Conservation (phyloP, 1,140 invertebrate genomes). For the Drosophila kanapiae region DNA sequence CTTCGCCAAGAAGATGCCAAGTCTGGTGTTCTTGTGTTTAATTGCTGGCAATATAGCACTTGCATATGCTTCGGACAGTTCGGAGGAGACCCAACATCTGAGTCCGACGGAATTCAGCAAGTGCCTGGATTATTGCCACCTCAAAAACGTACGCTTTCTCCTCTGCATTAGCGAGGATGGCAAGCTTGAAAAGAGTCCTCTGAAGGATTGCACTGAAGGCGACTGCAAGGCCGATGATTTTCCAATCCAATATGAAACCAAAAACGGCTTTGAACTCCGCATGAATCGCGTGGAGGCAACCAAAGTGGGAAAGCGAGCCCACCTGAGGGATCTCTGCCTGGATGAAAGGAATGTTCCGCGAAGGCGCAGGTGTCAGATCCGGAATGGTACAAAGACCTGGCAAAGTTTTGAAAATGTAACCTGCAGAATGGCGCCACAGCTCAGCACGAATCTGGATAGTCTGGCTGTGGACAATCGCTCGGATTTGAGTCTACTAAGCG, state of each 20-base stretch:
- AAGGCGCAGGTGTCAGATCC: slow-evolving; percentile 35
- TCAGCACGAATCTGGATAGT: slow-evolving; percentile 47
- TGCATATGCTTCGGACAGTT: slow-evolving; percentile 9
- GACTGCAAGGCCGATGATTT: slow-evolving; percentile 47
- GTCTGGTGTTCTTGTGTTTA: slow-evolving; percentile 17
- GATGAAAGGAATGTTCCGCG: slow-evolving; percentile 47
- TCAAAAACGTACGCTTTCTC: slow-evolving; percentile 33
- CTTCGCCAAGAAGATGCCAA: slow-evolving; percentile 13
- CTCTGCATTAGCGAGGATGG: slow-evolving; percentile 25
- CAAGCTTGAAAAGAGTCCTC: slow-evolving; percentile 13
- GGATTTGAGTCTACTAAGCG: slow-evolving; percentile 14
- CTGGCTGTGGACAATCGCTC: slow-evolving; percentile 18
- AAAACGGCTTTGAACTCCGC: slow-evolving; percentile 3
- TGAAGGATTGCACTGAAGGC: slow-evolving; percentile 2
- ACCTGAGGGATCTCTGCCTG: slow-evolving; percentile 51
- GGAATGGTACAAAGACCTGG: slow-evolving; percentile 45
- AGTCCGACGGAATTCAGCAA: slow-evolving; percentile 4
- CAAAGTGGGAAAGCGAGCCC: slow-evolving; percentile 36
- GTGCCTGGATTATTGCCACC: slow-evolving; percentile 39
- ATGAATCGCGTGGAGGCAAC: slow-evolving; percentile 48
- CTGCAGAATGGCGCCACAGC: slow-evolving; percentile 32
- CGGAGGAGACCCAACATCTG: slow-evolving; percentile 3
- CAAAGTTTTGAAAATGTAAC: slow-evolving; percentile 23
- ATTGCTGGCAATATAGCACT: slow-evolving; percentile 25
- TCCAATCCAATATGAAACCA: slow-evolving; percentile 33